Evolutionary conservation across 2,113 vertebrate genomes (phyloP).

Genomic region (Condylura cristata): DNA sequence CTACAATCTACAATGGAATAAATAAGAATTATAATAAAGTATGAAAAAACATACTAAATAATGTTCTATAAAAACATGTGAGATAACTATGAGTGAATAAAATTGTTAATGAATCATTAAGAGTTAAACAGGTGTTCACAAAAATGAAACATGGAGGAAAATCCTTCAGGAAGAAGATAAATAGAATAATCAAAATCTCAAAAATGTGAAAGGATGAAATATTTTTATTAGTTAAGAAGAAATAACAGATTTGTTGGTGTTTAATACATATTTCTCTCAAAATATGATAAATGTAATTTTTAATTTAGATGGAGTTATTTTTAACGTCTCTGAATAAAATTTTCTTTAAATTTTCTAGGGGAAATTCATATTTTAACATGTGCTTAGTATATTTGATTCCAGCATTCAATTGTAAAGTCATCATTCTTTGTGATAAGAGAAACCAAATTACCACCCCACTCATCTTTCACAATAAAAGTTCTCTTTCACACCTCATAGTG

Average conservation of each 20-base stretch:
- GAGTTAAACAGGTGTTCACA: not conserved
- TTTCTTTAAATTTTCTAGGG: too few relatives aligned
- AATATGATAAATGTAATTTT: slow-evolving; percentile 12
- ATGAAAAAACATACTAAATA: not conserved
- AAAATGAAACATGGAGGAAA: not conserved
- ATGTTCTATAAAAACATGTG: not conserved
- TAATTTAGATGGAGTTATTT: not conserved
- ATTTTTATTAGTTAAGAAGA: not conserved
- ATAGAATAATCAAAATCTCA: not conserved
- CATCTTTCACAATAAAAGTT: slow-evolving; percentile 42
- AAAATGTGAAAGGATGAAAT: not conserved
- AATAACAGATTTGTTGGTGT: not conserved
- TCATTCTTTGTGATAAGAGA: slow-evolving; percentile 34
- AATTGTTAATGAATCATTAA: not conserved
- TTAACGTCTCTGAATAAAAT: not conserved
- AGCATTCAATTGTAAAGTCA: not conserved
- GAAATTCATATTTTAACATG: not conserved
- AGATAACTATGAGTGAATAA: not conserved
- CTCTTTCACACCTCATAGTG: slow-evolving; percentile 21
- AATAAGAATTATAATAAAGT: not conserved
- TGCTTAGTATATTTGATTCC: slow-evolving; percentile 4
- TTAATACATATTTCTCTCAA: not conserved
- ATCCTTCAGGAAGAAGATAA: not conserved
- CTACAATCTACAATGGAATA: not conserved
- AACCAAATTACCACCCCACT: not conserved